Base-by-base conservation (phyloP, 2,888 invertebrate species). In the Hypomecis punctinalis region DNA sequence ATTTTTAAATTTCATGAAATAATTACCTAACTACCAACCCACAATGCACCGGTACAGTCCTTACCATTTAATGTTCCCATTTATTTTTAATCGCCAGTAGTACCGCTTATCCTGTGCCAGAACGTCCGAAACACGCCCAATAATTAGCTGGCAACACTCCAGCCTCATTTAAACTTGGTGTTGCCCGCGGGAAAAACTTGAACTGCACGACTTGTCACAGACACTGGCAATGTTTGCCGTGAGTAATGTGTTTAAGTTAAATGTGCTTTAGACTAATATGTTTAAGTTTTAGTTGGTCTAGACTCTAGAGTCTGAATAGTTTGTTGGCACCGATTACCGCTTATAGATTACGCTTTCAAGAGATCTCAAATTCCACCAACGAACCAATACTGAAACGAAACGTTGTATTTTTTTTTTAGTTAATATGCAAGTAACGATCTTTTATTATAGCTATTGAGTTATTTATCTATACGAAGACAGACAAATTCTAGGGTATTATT, bases 81-180 rank as follows among this genome's bases (percentile, higher is more conserved):
- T 59, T 35, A 58, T 35, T 59, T 45, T 59, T 53, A 63, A 61
- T 53, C 61, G 49, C 58, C 62, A 36, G 54, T 33, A 52, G 58
- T 61, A 47, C 52, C 48, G 59, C 7, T 56, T 60, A 49, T 53
- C 61, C 61, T 45, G 57, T 47, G 43, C 39, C 61, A 60, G 53
- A 49, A 47, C 68, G 63, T 54, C 63, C 59, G 53, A 56, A 69
- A 67, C 70, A 66, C 60, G 62, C 37, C 61, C 67, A 66, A 63
- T 73, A 75, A 75, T 75, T 72, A 75, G 73, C 75, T 75, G 76
- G 74, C 76, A 72, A 64, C 72, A 67, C 71, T 76, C 72, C 70
- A 72, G 57, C 51, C 52, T 61, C 67, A 56, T 70, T 72, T 66
- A 61, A 68, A 65, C 61, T 71, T 63, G 55, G 69, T 67, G 66